A percentile compares a stretch with the other conserved stretches of the same genome.
phyloP scores from a whole-genome alignment of 2,113 vertebrate genomes.

The Vireo altiloquus region DNA sequence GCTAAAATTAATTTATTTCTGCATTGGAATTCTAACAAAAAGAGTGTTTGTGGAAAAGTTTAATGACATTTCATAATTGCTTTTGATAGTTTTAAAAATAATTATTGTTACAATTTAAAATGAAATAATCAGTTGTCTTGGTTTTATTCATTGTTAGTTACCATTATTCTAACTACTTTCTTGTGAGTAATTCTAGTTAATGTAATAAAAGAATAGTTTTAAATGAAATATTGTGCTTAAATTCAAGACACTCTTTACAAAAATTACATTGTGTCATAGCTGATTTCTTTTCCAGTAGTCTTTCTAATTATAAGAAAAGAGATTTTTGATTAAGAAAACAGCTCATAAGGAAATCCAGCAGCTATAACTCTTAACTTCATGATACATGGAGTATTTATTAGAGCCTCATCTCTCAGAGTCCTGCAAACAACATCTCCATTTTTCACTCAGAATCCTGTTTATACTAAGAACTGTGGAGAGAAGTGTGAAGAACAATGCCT shows the following conservation, averaged over 20 bases:
- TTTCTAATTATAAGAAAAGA: not conserved
- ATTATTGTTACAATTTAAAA: not conserved
- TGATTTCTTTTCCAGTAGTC: not conserved
- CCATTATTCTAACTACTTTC: not conserved
- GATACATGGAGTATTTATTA: not conserved
- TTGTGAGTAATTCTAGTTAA: not conserved
- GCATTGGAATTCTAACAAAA: not conserved
- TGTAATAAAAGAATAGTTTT: not conserved
- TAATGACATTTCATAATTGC: not conserved
- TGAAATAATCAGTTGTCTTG: not conserved
- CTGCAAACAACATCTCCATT: not conserved
- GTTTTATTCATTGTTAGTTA: not conserved
- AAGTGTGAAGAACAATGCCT: not conserved
- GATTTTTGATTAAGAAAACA: not conserved
- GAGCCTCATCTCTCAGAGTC: not conserved
- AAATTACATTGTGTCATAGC: not conserved
- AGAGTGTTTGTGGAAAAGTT: not conserved
- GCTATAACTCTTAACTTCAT: not conserved
- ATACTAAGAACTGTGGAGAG: not conserved
- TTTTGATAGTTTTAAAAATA: not conserved
- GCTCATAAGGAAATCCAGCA: not conserved
- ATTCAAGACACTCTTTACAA: not conserved
- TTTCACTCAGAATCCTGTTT: not conserved
- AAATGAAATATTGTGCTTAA: not conserved
- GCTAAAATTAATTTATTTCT: not conserved